phyloP scores from a whole-genome alignment of 2,888 invertebrate genomes.

The Sturmia bella region DNA sequence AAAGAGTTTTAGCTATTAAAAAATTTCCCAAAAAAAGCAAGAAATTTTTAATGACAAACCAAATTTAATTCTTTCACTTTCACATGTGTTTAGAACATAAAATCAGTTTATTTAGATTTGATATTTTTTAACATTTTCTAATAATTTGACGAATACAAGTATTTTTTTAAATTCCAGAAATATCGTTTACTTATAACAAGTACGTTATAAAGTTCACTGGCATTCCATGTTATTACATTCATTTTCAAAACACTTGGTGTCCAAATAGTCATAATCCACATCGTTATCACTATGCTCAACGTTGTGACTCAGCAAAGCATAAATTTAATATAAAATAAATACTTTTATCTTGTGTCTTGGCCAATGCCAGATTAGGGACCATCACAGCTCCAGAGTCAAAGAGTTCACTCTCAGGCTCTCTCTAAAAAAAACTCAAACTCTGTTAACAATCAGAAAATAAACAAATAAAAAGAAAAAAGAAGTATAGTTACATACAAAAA shows the following conservation, averaged over 20 bases:
- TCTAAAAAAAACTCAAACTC: background rate
- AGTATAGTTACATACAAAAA: no score
- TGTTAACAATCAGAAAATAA: no score
- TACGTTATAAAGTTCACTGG: background rate
- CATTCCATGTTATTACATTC: background rate
- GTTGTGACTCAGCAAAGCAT: background rate
- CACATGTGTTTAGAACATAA: no score
- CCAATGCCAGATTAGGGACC: background rate
- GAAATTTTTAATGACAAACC: no score
- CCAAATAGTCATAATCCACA: background rate
- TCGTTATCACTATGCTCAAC: slow-evolving; percentile 8
- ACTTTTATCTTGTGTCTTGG: background rate
- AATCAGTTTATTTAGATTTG: no score
- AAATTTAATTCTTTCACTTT: no score
- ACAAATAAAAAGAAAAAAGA: background rate
- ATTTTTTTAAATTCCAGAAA: no score
- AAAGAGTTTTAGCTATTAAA: no score
- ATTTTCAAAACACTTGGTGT: slow-evolving; percentile 15
- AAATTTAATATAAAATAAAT: slow-evolving; percentile 3
- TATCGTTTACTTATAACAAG: no score
- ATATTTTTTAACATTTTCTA: no score
- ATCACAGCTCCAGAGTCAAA: background rate
- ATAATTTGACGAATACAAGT: no score
- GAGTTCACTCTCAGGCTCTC: background rate
- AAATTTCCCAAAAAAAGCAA: no score